These are phyloP conservation scores for Tachystola acroxantha DNA, from an alignment of 2,888 invertebrate genomes.

Conservation along the genomic window DNA sequence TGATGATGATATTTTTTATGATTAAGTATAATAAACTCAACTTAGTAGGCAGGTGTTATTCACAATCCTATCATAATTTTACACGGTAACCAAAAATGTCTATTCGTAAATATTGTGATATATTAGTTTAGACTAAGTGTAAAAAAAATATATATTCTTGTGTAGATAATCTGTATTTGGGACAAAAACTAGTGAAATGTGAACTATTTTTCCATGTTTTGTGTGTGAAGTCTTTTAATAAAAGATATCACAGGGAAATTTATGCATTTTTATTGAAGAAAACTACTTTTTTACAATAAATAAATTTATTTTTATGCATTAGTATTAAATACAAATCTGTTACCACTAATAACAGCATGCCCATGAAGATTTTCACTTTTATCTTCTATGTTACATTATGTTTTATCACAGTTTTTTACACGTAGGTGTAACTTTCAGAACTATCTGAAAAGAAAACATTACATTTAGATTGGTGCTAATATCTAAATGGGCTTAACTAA, in stretches of 20 bases:
- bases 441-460: constrained; percentile 5
- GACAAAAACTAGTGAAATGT: constrained; percentile 14
- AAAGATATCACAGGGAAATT: constrained; percentile 30
- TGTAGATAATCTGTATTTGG: constrained; percentile 11
- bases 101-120: constrained; percentile 15
- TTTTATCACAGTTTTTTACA: constrained; percentile 12
- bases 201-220: constrained; percentile 39
- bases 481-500: no score
- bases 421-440: constrained; percentile 1
- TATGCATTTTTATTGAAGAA: constrained; percentile 24
- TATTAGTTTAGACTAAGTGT: constrained; percentile 5
- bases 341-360: constrained; percentile 17
- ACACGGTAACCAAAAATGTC: constrained; percentile 16
- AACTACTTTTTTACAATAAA: constrained; percentile 19
- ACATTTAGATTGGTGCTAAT: no score
- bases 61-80: constrained; percentile 7
- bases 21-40: no score
- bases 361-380: constrained; percentile 5
- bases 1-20: no score
- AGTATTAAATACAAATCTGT: constrained; percentile 28
- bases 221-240: constrained; percentile 38
- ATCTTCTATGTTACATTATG: constrained; percentile 3
- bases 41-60: background rate
- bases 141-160: constrained; percentile 6
- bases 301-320: constrained; percentile 28